Evolutionary conservation across 2,888 invertebrate genomes (phyloP).

Genomic region (Tolmerus cingulatus): DNA sequence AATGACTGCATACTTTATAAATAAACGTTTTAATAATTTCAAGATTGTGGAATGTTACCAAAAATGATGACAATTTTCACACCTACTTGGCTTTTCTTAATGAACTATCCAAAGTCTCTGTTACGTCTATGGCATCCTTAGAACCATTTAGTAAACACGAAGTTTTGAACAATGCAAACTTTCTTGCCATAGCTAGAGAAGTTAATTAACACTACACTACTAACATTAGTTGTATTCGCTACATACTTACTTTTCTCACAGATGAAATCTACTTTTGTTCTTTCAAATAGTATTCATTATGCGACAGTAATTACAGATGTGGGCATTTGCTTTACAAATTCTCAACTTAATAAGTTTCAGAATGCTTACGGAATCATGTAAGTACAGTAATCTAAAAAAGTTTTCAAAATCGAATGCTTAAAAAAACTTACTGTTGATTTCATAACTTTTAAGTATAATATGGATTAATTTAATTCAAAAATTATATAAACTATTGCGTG

Average conservation of each 20-base stretch:
- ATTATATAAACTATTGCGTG: too few relatives aligned
- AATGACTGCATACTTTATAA: neutral
- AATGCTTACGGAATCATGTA: neutral
- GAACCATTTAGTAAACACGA: neutral
- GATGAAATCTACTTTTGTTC: neutral
- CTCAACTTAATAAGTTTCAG: neutral
- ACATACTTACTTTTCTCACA: neutral
- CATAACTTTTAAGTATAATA: too few relatives aligned
- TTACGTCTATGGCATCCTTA: neutral
- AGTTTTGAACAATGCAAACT: neutral
- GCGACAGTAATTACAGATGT: neutral
- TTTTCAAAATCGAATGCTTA: neutral
- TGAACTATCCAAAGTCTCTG: neutral
- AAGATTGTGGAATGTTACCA: neutral
- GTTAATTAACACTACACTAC: neutral
- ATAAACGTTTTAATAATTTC: neutral
- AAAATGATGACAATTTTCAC: neutral
- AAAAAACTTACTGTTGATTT: too few relatives aligned
- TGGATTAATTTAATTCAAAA: too few relatives aligned
- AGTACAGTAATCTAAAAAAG: neutral
- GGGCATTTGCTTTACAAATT: neutral
- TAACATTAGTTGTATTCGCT: neutral
- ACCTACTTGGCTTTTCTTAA: neutral
- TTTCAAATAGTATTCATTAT: neutral
- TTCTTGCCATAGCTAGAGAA: neutral